These are phyloP conservation scores for Balanococcus diminutus DNA, from an alignment of 2,888 invertebrate species.

Conservation along the genomic window DNA sequence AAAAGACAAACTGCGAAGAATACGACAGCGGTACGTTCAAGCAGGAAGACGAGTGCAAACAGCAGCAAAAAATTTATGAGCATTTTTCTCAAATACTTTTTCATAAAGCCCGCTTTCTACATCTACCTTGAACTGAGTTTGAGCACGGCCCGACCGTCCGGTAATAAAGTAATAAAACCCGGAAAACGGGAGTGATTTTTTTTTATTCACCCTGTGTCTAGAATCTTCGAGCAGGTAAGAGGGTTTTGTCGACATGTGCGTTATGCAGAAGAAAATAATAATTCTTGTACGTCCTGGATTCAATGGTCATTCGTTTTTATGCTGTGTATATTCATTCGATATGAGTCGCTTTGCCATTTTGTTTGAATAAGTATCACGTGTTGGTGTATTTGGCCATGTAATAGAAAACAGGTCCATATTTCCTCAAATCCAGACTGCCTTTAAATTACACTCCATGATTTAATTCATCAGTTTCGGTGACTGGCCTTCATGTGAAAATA, in stretches of 20 bases:
- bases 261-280: not conserved
- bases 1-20: not conserved
- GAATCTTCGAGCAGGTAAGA: constrained; percentile 7
- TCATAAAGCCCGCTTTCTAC: not conserved
- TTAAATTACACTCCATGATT: not conserved
- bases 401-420: not conserved
- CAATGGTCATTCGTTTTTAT: constrained; percentile 14
- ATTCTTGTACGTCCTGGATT: constrained; percentile 22
- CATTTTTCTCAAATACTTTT: not conserved
- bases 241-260: not conserved
- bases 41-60: not conserved
- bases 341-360: constrained; percentile 1
- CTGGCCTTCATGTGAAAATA: not conserved
- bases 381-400: not conserved
- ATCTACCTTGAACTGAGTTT: not conserved
- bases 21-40: not conserved
- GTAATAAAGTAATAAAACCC: not conserved
- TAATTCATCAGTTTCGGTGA: not conserved
- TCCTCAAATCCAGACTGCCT: not conserved
- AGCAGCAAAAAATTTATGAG: not conserved
- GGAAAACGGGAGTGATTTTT: not conserved
- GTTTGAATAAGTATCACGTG: constrained; percentile 37
- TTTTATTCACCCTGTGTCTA: constrained; percentile 34
- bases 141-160: no score
- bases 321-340: constrained; percentile 3